phyloP scores from a whole-genome alignment of 2,113 vertebrate genomes.

The Uria aalge region DNA sequence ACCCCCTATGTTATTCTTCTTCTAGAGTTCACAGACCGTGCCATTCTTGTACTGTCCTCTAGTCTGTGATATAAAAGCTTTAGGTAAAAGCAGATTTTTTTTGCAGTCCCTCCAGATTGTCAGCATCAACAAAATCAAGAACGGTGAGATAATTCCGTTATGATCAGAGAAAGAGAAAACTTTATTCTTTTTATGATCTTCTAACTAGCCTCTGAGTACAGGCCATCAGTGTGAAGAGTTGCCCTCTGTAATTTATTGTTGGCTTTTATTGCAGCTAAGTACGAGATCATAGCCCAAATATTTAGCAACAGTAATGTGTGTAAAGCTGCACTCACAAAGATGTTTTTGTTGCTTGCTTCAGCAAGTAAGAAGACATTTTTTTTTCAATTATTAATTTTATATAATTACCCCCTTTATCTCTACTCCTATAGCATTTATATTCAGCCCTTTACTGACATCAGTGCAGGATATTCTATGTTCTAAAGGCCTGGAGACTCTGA shows the following conservation, averaged over 20 bases:
- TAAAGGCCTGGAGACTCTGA: background rate
- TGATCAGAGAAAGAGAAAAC: background rate
- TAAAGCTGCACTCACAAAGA: background rate
- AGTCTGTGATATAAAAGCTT: background rate
- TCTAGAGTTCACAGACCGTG: background rate
- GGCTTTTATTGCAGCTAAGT: background rate
- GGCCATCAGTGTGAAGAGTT: background rate
- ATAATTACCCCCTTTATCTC: background rate
- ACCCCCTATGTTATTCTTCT: background rate
- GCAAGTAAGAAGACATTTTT: background rate
- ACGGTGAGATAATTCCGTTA: background rate
- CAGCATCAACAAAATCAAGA: background rate
- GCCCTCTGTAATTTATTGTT: background rate
- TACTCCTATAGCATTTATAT: background rate
- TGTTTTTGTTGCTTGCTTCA: background rate
- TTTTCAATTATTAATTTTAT: background rate
- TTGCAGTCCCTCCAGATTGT: background rate
- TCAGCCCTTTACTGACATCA: background rate
- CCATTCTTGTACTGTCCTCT: background rate
- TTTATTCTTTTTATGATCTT: background rate
- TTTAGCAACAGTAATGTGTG: background rate
- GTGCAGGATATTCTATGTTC: background rate
- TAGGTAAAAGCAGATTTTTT: background rate
- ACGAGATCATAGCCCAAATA: background rate
- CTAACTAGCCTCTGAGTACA: background rate